These are phyloP conservation scores for Pimephales promelas DNA, from an alignment of 2,113 vertebrate genomes.

Conservation along the genomic window DNA sequence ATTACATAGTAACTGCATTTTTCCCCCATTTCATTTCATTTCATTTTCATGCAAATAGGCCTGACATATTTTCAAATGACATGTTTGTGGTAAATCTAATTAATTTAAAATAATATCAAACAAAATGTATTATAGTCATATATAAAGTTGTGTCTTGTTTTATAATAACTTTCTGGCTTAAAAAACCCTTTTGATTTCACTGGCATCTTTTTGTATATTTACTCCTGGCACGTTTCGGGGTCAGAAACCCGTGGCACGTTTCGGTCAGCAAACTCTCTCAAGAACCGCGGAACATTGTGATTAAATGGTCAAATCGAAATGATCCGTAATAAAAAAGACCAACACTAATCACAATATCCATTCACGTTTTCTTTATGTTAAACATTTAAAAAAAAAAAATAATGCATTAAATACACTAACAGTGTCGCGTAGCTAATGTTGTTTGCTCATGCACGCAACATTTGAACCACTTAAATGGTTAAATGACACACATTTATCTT, in stretches of 20 bases:
- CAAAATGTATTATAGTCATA: too few relatives aligned
- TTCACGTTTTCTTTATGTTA: not conserved
- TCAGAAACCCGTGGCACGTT: slow-evolving; percentile 3
- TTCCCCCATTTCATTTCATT: too few relatives aligned
- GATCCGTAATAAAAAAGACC: not conserved
- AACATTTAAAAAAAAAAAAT: not conserved
- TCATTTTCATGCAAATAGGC: not conserved
- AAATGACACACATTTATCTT: not conserved
- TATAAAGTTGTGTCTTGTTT: too few relatives aligned
- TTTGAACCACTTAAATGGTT: not conserved
- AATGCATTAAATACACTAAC: not conserved
- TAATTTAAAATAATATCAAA: not conserved
- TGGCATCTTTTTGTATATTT: not conserved
- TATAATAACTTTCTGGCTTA: not conserved
- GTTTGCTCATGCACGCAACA: slow-evolving; percentile 35
- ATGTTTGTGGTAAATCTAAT: not conserved
- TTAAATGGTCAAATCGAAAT: not conserved
- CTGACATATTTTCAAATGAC: not conserved
- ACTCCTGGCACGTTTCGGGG: slow-evolving; percentile 8
- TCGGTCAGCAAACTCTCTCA: not conserved
- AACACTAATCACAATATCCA: not conserved
- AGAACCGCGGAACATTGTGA: not conserved
- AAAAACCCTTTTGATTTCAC: not conserved
- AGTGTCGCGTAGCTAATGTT: not conserved
- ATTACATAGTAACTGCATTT: not conserved